Conservation (phyloP, 2,888 invertebrate species). For the Schizotus pectinicornis region DNA sequence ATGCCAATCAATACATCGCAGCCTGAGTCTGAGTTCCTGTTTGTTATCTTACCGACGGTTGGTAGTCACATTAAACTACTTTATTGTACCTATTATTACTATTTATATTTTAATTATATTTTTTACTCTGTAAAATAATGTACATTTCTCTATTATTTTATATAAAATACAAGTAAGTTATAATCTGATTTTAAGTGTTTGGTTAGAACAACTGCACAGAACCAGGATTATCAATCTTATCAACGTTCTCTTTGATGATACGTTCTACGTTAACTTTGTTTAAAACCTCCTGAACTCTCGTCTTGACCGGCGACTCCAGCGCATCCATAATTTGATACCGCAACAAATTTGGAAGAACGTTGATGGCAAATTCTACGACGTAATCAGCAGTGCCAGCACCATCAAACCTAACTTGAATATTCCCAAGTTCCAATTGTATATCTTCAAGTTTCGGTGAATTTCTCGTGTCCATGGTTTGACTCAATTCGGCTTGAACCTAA, state of each 20-base stretch:
- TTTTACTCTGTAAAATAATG: slow-evolving; percentile 58
- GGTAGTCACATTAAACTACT: slow-evolving; percentile 44
- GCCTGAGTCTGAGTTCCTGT: slow-evolving; percentile 55
- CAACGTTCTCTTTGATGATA: slow-evolving; percentile 72
- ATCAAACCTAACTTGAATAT: slow-evolving; percentile 82
- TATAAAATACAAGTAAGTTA: slow-evolving; percentile 50
- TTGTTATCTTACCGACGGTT: slow-evolving; percentile 41
- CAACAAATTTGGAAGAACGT: slow-evolving; percentile 82
- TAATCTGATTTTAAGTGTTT: slow-evolving; percentile 19
- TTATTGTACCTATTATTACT: slow-evolving; percentile 53
- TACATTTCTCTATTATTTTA: slow-evolving; percentile 59
- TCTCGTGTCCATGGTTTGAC: slow-evolving; percentile 79
- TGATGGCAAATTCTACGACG: slow-evolving; percentile 78
- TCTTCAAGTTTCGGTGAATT: slow-evolving; percentile 74
- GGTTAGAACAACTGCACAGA: slow-evolving; percentile 19
- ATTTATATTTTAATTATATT: slow-evolving; percentile 59
- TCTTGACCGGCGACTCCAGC: slow-evolving; percentile 77
- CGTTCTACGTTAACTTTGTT: slow-evolving; percentile 77
- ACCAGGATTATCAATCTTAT: slow-evolving; percentile 65
- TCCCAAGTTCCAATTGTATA: slow-evolving; percentile 80
- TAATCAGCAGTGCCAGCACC: slow-evolving; percentile 90
- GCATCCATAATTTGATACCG: slow-evolving; percentile 89
- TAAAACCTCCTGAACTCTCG: slow-evolving; percentile 75
- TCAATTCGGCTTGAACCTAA: slow-evolving; percentile 67
- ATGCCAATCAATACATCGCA: slow-evolving; percentile 46